Conservation (phyloP, 2,113 vertebrate species). For the Brienomyrus brachyistius region DNA sequence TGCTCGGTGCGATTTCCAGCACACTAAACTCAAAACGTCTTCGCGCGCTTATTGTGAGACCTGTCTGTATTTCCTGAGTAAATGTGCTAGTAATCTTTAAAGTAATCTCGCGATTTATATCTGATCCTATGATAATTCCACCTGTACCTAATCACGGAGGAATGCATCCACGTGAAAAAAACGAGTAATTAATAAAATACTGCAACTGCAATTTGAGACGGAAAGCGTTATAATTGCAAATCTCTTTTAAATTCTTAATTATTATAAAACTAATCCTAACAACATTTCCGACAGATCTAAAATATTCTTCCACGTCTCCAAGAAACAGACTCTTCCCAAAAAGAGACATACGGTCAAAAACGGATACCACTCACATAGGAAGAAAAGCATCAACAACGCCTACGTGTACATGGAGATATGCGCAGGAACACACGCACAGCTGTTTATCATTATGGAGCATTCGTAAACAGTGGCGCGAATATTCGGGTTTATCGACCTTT, state of each 20-base stretch:
- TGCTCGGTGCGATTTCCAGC: too few relatives aligned
- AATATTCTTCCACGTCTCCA: not conserved
- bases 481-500: not conserved
- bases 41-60: not conserved
- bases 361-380: not conserved
- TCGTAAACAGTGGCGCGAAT: not conserved
- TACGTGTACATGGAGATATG: not conserved
- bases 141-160: not conserved
- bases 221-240: not conserved
- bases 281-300: not conserved
- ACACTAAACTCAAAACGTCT: not conserved
- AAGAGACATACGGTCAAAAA: not conserved
- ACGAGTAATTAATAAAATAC: not conserved
- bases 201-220: not conserved
- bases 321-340: not conserved
- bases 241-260: not conserved
- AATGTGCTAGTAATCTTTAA: not conserved
- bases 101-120: not conserved
- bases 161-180: not conserved
- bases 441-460: not conserved
- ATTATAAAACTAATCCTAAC: not conserved
- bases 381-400: not conserved
- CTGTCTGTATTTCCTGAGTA: not conserved
- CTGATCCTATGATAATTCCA: not conserved
- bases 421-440: not conserved